phyloP scores from a whole-genome alignment of 1,140 invertebrate genomes.

The Drosophila kikkawai region DNA sequence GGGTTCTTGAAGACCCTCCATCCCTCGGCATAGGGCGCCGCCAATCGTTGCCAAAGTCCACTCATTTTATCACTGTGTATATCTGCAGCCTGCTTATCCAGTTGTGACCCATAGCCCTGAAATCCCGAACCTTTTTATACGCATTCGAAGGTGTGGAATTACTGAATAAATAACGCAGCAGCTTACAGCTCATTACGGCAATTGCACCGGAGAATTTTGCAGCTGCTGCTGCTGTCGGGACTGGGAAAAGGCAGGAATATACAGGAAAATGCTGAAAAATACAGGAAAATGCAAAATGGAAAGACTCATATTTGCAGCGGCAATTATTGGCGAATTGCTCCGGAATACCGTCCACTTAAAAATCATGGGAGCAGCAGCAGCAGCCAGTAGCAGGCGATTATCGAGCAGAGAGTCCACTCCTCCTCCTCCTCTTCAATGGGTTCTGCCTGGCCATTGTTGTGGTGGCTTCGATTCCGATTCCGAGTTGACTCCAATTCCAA shows the following conservation, averaged over 20 bases:
- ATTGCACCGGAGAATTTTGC: slow-evolving; percentile 31
- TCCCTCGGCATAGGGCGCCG: neutral
- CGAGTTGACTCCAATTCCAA: neutral
- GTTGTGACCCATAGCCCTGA: slow-evolving; percentile 1
- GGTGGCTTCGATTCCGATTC: slow-evolving; percentile 4
- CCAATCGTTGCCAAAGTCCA: neutral
- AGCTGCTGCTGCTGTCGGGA: slow-evolving; percentile 30
- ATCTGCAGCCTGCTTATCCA: neutral
- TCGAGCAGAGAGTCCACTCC: slow-evolving; percentile 1
- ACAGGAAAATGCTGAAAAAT: slow-evolving; percentile 6
- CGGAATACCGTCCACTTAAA: slow-evolving; percentile 46
- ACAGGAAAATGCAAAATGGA: slow-evolving; percentile 9
- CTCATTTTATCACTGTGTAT: slow-evolving; percentile 1
- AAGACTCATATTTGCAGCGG: slow-evolving; percentile 48
- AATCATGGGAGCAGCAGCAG: slow-evolving; percentile 43
- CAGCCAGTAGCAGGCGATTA: slow-evolving; percentile 38
- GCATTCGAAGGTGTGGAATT: slow-evolving; percentile 25
- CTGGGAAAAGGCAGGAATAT: slow-evolving; percentile 14
- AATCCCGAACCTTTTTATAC: slow-evolving; percentile 22
- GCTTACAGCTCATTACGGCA: slow-evolving; percentile 35
- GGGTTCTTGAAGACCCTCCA: slow-evolving; percentile 13
- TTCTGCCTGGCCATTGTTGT: slow-evolving; percentile 19
- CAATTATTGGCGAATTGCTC: slow-evolving; percentile 46
- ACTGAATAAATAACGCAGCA: slow-evolving; percentile 37
- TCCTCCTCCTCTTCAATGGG: slow-evolving; percentile 3